Percentiles rank a stretch among this genome's conserved stretches.
phyloP scores from a whole-genome alignment of 2,113 vertebrate species.

The Sterrhoptilus dennistouni region DNA sequence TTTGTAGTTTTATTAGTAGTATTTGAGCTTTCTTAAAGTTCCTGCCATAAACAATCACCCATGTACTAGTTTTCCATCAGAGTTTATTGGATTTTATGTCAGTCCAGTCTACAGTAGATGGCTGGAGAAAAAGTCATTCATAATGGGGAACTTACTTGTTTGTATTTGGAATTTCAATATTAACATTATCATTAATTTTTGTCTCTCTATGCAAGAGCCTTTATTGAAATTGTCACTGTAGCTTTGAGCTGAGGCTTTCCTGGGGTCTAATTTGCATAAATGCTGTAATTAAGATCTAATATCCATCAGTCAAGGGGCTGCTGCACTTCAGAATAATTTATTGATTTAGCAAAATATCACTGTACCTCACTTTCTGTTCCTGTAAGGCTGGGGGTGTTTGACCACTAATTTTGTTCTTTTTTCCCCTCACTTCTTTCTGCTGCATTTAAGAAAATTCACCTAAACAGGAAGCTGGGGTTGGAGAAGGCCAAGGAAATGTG shows the following conservation, averaged over 20 bases:
- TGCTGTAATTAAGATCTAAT: not conserved
- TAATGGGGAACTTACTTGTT: not conserved
- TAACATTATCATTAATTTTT: not conserved
- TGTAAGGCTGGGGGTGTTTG: not conserved
- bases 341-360: not conserved
- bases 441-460: constrained; percentile 81
- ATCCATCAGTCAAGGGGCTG: not conserved
- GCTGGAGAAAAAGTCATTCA: not conserved
- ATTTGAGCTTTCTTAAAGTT: not conserved
- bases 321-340: not conserved
- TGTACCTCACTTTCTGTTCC: not conserved
- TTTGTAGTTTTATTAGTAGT: not conserved
- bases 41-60: not conserved
- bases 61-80: not conserved
- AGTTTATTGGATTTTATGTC: not conserved
- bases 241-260: not conserved
- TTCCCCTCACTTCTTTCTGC: not conserved
- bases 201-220: not conserved
- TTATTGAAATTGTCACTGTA: not conserved
- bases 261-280: not conserved
- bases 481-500: constrained; percentile 79
- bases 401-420: not conserved
- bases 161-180: not conserved
- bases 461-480: constrained; percentile 84
- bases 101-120: not conserved